These are phyloP conservation scores for Scolopax mira DNA, from an alignment of 2,113 vertebrate genomes.

Conservation along the genomic window DNA sequence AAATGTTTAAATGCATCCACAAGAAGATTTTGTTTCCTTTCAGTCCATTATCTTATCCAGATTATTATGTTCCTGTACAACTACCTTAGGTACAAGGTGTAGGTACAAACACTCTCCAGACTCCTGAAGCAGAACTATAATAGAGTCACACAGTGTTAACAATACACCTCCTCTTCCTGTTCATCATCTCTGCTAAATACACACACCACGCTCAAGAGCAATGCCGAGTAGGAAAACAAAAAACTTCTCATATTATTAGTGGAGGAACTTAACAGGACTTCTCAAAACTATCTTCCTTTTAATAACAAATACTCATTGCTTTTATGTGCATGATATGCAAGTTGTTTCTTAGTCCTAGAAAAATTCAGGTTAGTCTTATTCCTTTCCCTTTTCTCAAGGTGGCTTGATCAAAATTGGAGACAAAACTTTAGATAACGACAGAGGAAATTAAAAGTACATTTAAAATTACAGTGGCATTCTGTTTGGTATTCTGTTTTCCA, in stretches of 20 bases:
- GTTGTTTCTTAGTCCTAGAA: neutral
- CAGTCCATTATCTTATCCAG: neutral
- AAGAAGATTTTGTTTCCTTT: neutral
- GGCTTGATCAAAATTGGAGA: neutral
- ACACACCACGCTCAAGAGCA: fast-evolving
- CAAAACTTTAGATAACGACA: neutral
- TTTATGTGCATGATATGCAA: neutral
- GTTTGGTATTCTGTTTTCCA: neutral
- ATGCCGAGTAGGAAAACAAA: neutral
- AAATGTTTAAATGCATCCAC: neutral
- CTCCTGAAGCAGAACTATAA: neutral
- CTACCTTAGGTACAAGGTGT: neutral
- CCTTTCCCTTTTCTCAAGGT: neutral
- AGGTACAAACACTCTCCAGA: neutral
- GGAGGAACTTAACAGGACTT: neutral
- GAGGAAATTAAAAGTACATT: neutral
- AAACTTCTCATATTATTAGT: neutral
- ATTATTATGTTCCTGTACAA: fast-evolving
- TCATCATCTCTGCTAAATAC: neutral
- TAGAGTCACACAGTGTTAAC: too few relatives aligned
- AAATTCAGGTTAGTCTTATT: neutral
- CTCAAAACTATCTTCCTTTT: neutral
- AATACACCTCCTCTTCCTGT: neutral
- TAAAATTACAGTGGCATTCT: neutral
- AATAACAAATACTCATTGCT: neutral